Percentiles rank a stretch among this genome's conserved stretches.
phyloP scores from a whole-genome alignment of 2,888 invertebrate species.

The Corbicula japonica region DNA sequence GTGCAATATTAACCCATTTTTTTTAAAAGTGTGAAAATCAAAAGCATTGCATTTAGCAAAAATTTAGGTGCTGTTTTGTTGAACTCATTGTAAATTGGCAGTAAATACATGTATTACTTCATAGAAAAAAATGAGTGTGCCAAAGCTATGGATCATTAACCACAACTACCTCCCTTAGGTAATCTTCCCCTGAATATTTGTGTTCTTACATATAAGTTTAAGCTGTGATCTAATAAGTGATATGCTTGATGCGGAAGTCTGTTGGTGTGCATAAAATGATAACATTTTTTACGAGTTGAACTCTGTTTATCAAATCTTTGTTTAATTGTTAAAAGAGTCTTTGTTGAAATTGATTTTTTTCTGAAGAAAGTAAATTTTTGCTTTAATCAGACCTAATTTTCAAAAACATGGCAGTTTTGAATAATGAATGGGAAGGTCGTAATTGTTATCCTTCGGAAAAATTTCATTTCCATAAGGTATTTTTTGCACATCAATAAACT shows the following conservation, averaged over 20 bases:
- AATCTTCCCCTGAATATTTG: constrained; percentile 27
- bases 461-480: no score
- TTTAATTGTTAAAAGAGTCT: neutral
- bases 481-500: constrained; percentile 6
- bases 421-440: no score
- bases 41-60: neutral
- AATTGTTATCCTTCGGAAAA: no score
- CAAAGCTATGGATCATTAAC: constrained; percentile 34
- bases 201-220: constrained; percentile 35
- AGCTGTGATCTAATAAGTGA: constrained; percentile 37
- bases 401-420: neutral
- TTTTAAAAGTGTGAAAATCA: neutral
- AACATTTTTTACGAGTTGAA: neutral
- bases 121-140: neutral
- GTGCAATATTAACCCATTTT: neutral
- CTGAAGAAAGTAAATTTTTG: neutral
- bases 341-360: neutral
- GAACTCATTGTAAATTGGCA: neutral
- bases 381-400: neutral
- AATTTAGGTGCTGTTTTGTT: neutral
- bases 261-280: constrained; percentile 11
- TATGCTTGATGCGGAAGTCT: constrained; percentile 21
- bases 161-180: constrained; percentile 31
- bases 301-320: neutral
- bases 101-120: neutral